Evolutionary conservation across 2,113 vertebrate species (phyloP).

Genomic region (Tor tambroides): DNA sequence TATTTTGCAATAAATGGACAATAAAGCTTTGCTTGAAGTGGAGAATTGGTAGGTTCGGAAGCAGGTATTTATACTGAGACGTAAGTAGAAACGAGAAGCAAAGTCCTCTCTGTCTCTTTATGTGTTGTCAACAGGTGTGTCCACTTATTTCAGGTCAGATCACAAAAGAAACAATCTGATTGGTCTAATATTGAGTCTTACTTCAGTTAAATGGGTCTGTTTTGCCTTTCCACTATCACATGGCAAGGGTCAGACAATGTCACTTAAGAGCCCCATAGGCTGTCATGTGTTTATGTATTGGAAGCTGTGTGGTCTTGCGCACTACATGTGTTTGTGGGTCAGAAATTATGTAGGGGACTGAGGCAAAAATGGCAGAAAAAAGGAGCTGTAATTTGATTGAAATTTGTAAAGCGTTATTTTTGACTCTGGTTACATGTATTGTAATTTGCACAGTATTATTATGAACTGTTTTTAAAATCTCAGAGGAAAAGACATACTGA

Average conservation of each 20-base stretch:
- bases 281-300: background rate
- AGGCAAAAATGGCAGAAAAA: background rate
- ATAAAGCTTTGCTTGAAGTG: background rate
- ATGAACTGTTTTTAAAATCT: background rate
- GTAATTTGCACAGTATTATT: background rate
- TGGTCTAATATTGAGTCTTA: background rate
- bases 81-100: background rate
- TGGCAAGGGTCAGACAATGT: conserved; percentile 20
- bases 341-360: background rate
- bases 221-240: background rate
- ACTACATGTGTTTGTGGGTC: background rate
- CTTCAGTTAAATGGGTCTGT: conserved; percentile 1
- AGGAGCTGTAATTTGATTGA: background rate
- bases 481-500: background rate
- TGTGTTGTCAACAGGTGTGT: conserved; percentile 4
- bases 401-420: background rate
- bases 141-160: conserved; percentile 2
- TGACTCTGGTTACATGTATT: conserved; percentile 1
- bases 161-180: conserved; percentile 11
- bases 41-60: background rate
- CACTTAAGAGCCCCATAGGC: background rate
- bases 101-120: background rate
- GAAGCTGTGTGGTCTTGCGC: background rate
- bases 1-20: background rate
- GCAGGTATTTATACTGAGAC: background rate